phyloP scores from a whole-genome alignment of 2,888 invertebrate genomes.

The Tetanocera ferruginea region DNA sequence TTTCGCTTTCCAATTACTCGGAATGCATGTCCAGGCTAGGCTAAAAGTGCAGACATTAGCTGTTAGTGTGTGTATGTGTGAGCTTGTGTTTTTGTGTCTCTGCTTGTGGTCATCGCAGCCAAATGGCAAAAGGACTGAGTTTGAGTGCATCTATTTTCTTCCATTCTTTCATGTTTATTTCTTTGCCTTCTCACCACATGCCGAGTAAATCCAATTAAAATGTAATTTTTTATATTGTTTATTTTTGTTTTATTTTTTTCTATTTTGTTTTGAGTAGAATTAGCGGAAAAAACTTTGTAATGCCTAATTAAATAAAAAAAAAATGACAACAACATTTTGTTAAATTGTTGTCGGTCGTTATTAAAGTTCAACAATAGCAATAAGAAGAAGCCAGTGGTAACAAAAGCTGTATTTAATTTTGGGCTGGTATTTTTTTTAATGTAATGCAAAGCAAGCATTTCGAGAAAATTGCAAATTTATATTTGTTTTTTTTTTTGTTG shows the following conservation, averaged over 20 bases:
- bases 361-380: too few species aligned
- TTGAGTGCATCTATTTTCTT: not conserved
- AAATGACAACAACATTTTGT: not conserved
- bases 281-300: not conserved
- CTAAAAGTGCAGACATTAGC: constrained; percentile 14
- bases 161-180: not conserved
- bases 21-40: constrained; percentile 6
- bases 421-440: too few species aligned
- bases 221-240: constrained; percentile 48
- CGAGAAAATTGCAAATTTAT: too few species aligned
- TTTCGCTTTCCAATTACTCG: not conserved
- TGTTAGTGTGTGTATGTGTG: too few species aligned
- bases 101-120: not conserved
- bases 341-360: not conserved
- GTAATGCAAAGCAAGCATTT: too few species aligned
- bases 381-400: too few species aligned
- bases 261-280: constrained; percentile 2
- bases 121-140: constrained; percentile 4
- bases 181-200: not conserved
- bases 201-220: constrained; percentile 52
- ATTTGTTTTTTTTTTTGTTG: too few species aligned
- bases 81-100: not conserved
- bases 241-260: constrained; percentile 18
- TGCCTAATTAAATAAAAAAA: not conserved
- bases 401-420: too few species aligned